Base-by-base conservation (phyloP, 2,797 vertebrate genomes). In the Cheracebus regulus region DNA sequence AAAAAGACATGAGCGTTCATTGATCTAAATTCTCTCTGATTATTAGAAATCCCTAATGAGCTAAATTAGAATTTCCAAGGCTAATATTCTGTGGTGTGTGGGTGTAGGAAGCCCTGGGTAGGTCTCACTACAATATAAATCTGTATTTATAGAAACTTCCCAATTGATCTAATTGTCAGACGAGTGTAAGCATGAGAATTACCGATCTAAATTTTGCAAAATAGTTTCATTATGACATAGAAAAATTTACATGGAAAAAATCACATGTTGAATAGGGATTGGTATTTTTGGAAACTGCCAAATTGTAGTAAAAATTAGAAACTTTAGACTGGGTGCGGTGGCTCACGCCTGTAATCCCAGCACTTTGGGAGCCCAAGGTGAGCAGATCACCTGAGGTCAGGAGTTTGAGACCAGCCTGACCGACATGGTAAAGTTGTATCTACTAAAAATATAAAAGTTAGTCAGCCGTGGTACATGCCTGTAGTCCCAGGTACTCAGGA, bases 291-390 rank as follows among this genome's bases (percentile, higher is more conserved):
- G 41, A 94, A 94, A 73, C 76, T 52, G 24, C 28, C 41, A 83
- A 64, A n/a, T 95, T 70, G 9, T 82, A 80, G 33, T 78, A 58
- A 92, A 95, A 97, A 36, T 90, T 20, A 93, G 57, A 90, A 84
- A 61, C 36, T 36, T 20, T 39, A 72, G 15, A 4, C 64, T 67
- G 64, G 64, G 64, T 17, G 33, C 1, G 0, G 64, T 67, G 33
- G 33, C 64, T 9, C 64, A 67, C 1, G 0, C 64, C 7, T 67
- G 7, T n/a, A 67, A 67, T 67, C 33, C 33, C 64, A 67, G 33
- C 64, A 67, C 15, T 67, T 67, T 19, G 64, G 15, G 64, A n/a
- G 7, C 33, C 64, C 64, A 67, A 67, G 61, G 61, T 67, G 61
- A 15, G 30, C 7, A 8, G 64, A n/a, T 67, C 64, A 67, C 33